Base-by-base conservation (phyloP, 2,113 vertebrate genomes). In the Prionailurus viverrinus region DNA sequence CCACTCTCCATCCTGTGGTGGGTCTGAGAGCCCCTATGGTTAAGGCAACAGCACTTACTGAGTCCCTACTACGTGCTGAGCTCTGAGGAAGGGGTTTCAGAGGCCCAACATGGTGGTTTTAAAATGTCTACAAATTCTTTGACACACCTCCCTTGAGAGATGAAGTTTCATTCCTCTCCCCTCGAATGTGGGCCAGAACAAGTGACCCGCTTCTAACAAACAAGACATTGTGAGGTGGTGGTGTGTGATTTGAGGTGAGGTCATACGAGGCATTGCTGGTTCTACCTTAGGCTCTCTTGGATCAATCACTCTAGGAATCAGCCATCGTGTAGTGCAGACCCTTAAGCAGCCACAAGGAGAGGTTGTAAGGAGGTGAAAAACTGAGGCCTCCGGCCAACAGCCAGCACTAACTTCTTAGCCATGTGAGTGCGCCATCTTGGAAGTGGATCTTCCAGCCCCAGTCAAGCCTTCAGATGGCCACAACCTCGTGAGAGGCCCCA, bases 81-180 rank as follows among this genome's bases (percentile, higher is more conserved):
- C 31, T 65, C 81, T 88, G 3, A 4, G 29, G 16, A 86, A 66
- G 48, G 45, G 48, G 73, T 73, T 79, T 58, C 45, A 74, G 69
- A 88, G 45, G 33, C 80, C 71, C 71, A 85, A 39, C 0, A 36
- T 3, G 6, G 5, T 71, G 21, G 78, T 87, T 63, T 93, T 27
- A 95, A 97, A 69, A 51, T 8, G 12, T 41, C 68, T 87, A 83
- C 36, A 53, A 86, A 94, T 61, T 94, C 14, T 81, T 41, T 78
- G n/a, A 83, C 25, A 82, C 3, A 18, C 19, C 53, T 97, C 36
- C 9, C 65, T 84, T 81, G 39, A 91, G 73, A 87, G 23, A 36
- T 84, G 19, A 66, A 83, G 29, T 6, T 69, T 66, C 31, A 65
- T 48, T 85, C 5, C 51, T 89, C 25, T 55, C 31, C 15, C 31